A percentile compares a stretch with the other conserved stretches of the same genome.
Conservation (phyloP, 2,888 invertebrate species). For the Erebia epiphron region DNA sequence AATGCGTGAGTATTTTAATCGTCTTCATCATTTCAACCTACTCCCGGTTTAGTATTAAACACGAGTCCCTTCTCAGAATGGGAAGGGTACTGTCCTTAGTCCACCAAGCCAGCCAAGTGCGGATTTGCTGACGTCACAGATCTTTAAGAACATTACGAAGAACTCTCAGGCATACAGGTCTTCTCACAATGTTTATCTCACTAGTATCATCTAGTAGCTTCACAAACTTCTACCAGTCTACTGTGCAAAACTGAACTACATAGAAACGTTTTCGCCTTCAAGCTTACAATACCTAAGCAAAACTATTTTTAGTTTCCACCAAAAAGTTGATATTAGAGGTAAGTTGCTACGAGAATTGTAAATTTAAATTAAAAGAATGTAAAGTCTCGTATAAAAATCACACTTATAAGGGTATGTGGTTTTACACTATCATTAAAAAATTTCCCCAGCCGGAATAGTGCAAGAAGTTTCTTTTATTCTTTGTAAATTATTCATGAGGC, state of each 20-base stretch:
- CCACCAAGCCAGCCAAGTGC: too few species aligned
- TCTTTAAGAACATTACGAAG: too few species aligned
- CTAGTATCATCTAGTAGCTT: too few species aligned
- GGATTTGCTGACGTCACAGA: too few species aligned
- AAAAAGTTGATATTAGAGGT: neutral
- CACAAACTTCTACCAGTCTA: too few species aligned
- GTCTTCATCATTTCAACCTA: too few species aligned
- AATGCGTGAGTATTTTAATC: too few species aligned
- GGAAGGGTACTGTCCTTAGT: too few species aligned
- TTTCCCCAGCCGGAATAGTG: constrained; percentile 2
- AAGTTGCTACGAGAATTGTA: neutral
- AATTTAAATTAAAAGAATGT: constrained; percentile 1
- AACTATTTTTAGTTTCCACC: neutral
- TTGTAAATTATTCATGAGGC: constrained; percentile 78
- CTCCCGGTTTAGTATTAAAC: too few species aligned
- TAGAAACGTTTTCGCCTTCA: neutral
- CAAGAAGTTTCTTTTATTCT: constrained; percentile 64
- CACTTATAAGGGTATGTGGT: constrained; percentile 8
- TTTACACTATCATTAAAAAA: constrained; percentile 11
- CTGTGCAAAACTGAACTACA: neutral
- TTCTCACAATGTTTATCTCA: too few species aligned
- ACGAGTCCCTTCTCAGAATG: too few species aligned
- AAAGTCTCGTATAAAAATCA: neutral
- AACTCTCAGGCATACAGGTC: too few species aligned
- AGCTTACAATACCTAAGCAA: neutral